Base-by-base conservation (phyloP, 2,888 invertebrate species). In the Phymatocera aterrima region DNA sequence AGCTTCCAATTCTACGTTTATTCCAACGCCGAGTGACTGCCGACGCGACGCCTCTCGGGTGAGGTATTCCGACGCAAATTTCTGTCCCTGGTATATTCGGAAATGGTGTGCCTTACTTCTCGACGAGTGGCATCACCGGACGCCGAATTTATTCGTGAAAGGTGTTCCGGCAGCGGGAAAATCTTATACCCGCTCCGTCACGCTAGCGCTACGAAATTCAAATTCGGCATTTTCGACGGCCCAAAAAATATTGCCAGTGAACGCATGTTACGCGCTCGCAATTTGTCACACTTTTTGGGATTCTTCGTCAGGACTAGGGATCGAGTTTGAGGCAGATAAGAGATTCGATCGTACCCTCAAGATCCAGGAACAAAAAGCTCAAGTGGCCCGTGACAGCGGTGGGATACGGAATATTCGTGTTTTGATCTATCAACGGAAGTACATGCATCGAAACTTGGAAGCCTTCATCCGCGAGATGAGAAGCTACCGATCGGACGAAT, bases 1-100 rank as follows among this genome's bases (percentile, higher is more conserved):
- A 34, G 72, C 48, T n/a, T 72, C 34, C 72, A 72, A 72, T 68
- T 68, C 28, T 51, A 48, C 72, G 15, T 51, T 72, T 48, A 72
- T n/a, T 64, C 61, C 61, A 64, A 37, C 8, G 57, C 15, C 24
- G 28, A 57, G 57, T 24, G 15, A 57, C 57, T 57, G 15, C 57
- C 4, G 57, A 28, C 12, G n/a, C n/a, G n/a, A n/a, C n/a, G n/a
- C 15, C 40, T 51, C n/a, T 2, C 37, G 8, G 37, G 37, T 3
- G 10, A 1, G 10, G 10, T 64, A 64, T 64, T 64, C 15, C 57
- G 15, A 28, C 57, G 57, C 28, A 28, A 28, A 57, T 57, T 57
- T 57, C 57, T 24, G 28, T 57, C 28, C 40, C 4, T 15, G 51
- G 61, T 34, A 24, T 34, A 64, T 64, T 64, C 61, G 8, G 37